Evolutionary conservation across 2,113 vertebrate genomes (phyloP).

Genomic region (Cranoglanis bouderius): DNA sequence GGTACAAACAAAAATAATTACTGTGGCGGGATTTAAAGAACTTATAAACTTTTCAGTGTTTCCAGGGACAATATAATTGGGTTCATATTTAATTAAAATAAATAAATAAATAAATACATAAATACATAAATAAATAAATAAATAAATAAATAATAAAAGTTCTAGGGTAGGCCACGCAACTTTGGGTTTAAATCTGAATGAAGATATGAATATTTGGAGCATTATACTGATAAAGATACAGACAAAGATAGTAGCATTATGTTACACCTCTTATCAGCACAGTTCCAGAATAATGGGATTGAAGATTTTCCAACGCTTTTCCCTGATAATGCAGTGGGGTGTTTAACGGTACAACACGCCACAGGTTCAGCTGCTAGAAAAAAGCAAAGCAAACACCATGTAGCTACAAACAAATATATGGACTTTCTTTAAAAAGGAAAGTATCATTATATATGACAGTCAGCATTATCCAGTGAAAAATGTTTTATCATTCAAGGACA

Average conservation of each 20-base stretch:
- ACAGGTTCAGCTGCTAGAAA: not conserved
- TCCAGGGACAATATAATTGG: too few species aligned
- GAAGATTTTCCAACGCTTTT: not conserved
- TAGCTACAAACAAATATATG: not conserved
- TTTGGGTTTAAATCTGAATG: not conserved
- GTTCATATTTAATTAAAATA: not conserved
- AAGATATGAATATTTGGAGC: not conserved
- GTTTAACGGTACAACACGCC: too few species aligned
- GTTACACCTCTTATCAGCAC: not conserved
- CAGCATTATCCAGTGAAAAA: not conserved
- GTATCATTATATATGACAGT: not conserved
- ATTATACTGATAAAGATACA: not conserved
- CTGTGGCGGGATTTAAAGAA: not conserved
- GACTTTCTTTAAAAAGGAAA: not conserved
- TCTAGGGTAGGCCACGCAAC: not conserved
- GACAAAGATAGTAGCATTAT: not conserved
- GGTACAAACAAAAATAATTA: not conserved
- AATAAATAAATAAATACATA: too few species aligned
- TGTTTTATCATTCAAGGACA: not conserved
- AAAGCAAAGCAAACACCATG: not conserved
- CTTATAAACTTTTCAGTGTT: too few species aligned
- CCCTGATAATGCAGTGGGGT: not conserved
- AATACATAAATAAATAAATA: too few species aligned
- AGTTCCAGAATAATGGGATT: not conserved
- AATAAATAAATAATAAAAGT: not conserved